These are phyloP conservation scores for Argynnis bischoffii DNA, from an alignment of 2,888 invertebrate species.

Conservation along the genomic window DNA sequence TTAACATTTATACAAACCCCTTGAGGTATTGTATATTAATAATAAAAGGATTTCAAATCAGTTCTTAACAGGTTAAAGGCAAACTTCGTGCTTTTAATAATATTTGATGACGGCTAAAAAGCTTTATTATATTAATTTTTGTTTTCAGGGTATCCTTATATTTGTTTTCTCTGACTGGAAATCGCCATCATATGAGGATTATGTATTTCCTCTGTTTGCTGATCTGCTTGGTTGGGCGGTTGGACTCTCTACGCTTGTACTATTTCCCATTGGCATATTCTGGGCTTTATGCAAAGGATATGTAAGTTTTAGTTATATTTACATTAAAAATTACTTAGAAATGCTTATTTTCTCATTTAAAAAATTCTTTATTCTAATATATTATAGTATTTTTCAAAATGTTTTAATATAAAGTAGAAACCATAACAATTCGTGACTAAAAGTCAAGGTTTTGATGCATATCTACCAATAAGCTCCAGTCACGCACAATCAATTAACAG, in stretches of 20 bases:
- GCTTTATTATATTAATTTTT: conserved; percentile 40
- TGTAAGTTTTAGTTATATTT: conserved; percentile 50
- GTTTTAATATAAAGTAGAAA: conserved; percentile 9
- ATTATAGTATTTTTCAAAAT: background rate
- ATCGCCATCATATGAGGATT: conserved; percentile 84
- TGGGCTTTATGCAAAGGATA: conserved; percentile 71
- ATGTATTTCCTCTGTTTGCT: conserved; percentile 87
- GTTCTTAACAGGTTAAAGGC: too few species aligned
- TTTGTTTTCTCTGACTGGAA: conserved; percentile 88
- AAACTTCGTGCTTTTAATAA: background rate
- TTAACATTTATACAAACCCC: too few species aligned
- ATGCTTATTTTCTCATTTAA: background rate
- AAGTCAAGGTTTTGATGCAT: conserved; percentile 18
- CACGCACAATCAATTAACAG: conserved; percentile 31
- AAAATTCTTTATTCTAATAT: background rate
- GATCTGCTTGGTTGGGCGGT: conserved; percentile 87
- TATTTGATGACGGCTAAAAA: background rate
- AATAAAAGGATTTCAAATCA: too few species aligned
- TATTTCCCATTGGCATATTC: conserved; percentile 85
- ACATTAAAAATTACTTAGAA: background rate
- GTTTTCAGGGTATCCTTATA: conserved; percentile 84
- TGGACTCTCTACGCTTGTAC: conserved; percentile 85
- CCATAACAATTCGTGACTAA: conserved; percentile 16
- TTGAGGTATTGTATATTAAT: too few species aligned
- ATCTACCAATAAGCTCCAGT: conserved; percentile 26